These are phyloP conservation scores for Prunella fulvescens DNA, from an alignment of 2,113 vertebrate genomes.

Conservation along the genomic window DNA sequence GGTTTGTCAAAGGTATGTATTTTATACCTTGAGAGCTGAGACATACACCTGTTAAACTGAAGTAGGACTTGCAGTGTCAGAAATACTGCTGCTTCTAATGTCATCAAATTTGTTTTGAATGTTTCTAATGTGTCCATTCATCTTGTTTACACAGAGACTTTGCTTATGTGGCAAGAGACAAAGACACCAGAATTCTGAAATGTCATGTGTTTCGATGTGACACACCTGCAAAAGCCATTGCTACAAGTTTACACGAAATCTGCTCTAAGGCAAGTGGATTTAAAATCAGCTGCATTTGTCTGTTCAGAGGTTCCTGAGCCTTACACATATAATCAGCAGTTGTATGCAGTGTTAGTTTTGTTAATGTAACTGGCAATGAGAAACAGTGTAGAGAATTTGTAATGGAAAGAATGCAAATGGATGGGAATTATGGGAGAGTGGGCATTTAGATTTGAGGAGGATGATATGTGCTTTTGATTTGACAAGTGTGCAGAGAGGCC, in stretches of 20 bases:
- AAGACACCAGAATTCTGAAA: constrained; percentile 96
- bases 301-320: neutral
- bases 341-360: neutral
- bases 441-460: neutral
- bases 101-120: neutral
- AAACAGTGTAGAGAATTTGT: neutral
- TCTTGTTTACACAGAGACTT: constrained; percentile 84
- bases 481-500: neutral
- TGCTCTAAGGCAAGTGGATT: constrained; percentile 88
- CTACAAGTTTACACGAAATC: constrained; percentile 97
- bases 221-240: constrained; percentile 98
- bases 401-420: fast-evolving
- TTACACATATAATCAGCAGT: neutral
- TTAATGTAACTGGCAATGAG: fast-evolving
- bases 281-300: neutral
- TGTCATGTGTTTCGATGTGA: constrained; percentile 99
- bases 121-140: neutral
- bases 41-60: neutral
- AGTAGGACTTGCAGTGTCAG: neutral
- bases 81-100: neutral
- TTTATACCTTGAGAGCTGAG: neutral
- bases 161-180: constrained; percentile 96
- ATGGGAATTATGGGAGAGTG: neutral
- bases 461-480: neutral
- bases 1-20: neutral